Base-by-base conservation (phyloP, 2,888 invertebrate genomes). In the Drosophila lacicola region DNA sequence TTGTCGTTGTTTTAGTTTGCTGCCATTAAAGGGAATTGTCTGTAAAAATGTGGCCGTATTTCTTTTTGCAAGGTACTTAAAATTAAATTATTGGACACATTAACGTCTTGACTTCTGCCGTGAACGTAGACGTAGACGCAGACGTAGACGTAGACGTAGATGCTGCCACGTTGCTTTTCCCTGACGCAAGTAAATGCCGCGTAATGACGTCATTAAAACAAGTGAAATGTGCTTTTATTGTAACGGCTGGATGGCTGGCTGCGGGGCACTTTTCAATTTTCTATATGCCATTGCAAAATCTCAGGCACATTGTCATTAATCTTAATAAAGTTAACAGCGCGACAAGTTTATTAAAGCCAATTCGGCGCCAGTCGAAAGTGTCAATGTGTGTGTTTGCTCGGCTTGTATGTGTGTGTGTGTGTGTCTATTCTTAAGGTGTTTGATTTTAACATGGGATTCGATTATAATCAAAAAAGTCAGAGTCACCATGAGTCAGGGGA, bases 41-140 rank as follows among this genome's bases (percentile, higher is more conserved):
- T 86, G 86, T 86, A 80, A 86, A 88, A 86, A 86, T 88, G 88
- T 87, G 76, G 87, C 88, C 78, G 88, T 86, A 88, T 88, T 86
- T 86, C 88, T 86, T 88, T 88, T 88, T 86, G 86, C 88, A 88
- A 86, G 88, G 84, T 86, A 86, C 86, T 86, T 88, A 86, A 86
- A 86, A 86, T 86, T 86, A 87, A 87, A 87, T 87, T 87, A 86
- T 88, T 88, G 86, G 88, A 88, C 88, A 86, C 86, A 86, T 86
- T 86, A 86, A 86, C 86, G 86, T 86, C 87, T 82, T 86, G 85
- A 85, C 86, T 86, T 80, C 68, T 78, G 39, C 78, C 68, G 65
- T 72, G 78, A 37, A 69, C 66, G 49, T 21, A 54, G 62, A 62
- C 66, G 42, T 58, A 53, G 66, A 67, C 63, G 65, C 37, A 3